A percentile compares a stretch with the other conserved stretches of the same genome.
These are phyloP conservation scores for Trialeurodes vaporariorum DNA, from an alignment of 1,140 invertebrate genomes.

Conservation along the genomic window DNA sequence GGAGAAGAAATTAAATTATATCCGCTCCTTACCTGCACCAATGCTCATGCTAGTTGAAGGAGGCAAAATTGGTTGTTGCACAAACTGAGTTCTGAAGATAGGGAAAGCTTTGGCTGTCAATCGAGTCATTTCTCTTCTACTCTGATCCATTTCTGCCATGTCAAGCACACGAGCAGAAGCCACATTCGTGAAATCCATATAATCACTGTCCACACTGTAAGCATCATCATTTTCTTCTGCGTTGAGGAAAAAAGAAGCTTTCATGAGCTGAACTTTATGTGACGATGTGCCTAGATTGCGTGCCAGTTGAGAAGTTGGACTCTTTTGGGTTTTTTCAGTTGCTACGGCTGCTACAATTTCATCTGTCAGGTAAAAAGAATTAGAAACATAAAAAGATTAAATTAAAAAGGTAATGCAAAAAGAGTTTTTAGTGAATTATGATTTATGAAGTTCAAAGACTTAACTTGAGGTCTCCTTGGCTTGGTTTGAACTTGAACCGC, in stretches of 20 bases:
- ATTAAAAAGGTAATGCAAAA: too few species aligned
- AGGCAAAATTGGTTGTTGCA: background rate
- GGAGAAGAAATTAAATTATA: too few species aligned
- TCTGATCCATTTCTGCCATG: background rate
- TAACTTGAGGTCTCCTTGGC: too few species aligned
- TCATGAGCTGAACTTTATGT: conserved; percentile 69
- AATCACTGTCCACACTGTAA: conserved; percentile 1
- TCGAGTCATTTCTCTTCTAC: background rate
- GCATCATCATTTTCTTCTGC: conserved; percentile 14
- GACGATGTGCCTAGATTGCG: conserved; percentile 44
- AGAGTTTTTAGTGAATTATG: too few species aligned
- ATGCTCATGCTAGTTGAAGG: background rate
- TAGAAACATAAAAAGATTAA: background rate
- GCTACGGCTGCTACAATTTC: background rate
- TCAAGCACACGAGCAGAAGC: background rate
- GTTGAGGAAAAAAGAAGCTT: conserved; percentile 56
- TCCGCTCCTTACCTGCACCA: background rate
- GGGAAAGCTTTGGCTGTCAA: background rate
- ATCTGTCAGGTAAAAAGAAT: background rate
- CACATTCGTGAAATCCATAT: background rate
- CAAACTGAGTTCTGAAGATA: background rate
- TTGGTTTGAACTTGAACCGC: too few species aligned
- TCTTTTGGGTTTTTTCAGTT: conserved; percentile 22
- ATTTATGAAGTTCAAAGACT: too few species aligned
- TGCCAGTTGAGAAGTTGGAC: conserved; percentile 45